A percentile compares a stretch with the other conserved stretches of the same genome.
phyloP scores from a whole-genome alignment of 2,797 vertebrate genomes.

The Sibirionetta formosa region DNA sequence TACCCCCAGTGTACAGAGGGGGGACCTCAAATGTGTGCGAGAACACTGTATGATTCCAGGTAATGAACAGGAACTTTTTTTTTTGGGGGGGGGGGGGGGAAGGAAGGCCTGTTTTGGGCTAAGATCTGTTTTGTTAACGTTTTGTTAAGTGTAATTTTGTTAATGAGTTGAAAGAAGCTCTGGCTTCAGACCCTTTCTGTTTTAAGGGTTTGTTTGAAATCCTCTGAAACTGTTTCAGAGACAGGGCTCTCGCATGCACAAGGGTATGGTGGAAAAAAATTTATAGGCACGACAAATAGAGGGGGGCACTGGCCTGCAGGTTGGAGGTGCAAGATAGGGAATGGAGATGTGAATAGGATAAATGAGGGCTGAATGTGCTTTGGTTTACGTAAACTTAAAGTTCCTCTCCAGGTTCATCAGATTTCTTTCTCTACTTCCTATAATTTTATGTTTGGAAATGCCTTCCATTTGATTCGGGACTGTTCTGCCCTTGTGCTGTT shows the following conservation, averaged over 20 bases:
- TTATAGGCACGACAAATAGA: not conserved
- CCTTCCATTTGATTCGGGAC: not conserved
- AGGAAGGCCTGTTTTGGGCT: not conserved
- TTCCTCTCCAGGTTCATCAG: not conserved
- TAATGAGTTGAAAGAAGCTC: not conserved
- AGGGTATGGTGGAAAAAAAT: not conserved
- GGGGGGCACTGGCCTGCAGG: not conserved
- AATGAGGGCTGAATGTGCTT: not conserved
- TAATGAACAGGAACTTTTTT: not conserved
- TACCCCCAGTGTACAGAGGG: not conserved
- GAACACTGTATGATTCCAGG: not conserved
- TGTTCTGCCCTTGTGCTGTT: conserved; percentile 37
- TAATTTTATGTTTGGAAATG: conserved; percentile 1
- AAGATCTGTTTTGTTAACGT: not conserved
- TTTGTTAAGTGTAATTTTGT: too few relatives aligned
- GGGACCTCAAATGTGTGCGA: not conserved
- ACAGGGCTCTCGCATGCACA: not conserved
- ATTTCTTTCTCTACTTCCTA: not conserved
- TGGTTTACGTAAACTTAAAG: not conserved
- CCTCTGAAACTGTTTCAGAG: not conserved
- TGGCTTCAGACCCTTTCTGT: not conserved
- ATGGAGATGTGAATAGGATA: not conserved
- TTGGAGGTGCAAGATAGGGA: not conserved
- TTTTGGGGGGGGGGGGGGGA: rapidly evolving
- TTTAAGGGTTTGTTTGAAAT: not conserved